phyloP scores from a whole-genome alignment of 2,113 vertebrate genomes.

The Aptenodytes patagonicus region DNA sequence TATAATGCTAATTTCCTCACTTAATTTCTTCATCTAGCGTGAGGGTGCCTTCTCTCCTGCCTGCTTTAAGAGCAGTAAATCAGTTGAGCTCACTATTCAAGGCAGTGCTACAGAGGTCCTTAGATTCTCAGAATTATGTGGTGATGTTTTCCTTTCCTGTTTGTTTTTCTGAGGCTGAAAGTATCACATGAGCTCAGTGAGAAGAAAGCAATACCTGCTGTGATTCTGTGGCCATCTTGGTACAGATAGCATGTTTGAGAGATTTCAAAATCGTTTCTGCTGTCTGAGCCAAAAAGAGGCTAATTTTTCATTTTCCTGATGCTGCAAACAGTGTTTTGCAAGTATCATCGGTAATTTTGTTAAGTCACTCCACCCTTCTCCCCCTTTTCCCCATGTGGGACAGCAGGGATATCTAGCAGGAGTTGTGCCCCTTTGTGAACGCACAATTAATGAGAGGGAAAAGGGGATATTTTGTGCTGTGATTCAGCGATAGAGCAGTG shows the following conservation, averaged over 20 bases:
- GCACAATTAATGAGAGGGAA: background rate
- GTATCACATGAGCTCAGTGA: background rate
- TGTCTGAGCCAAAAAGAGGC: background rate
- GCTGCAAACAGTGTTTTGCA: background rate
- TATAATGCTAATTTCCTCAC: background rate
- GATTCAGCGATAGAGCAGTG: background rate
- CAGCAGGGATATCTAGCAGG: background rate
- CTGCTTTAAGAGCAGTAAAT: background rate
- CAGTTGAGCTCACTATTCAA: background rate
- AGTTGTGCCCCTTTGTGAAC: background rate
- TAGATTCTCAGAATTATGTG: background rate
- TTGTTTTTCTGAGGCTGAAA: background rate
- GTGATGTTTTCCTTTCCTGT: background rate
- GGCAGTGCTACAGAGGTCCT: background rate
- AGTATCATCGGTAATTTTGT: background rate
- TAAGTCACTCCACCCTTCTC: accelerated
- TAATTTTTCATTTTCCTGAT: background rate
- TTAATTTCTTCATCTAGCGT: background rate
- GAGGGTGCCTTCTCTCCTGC: background rate
- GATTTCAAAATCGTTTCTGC: background rate
- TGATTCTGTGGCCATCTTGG: background rate
- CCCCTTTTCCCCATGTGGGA: background rate
- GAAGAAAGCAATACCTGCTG: background rate
- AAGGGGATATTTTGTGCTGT: background rate
- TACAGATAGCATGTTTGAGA: background rate